Percentiles rank a stretch among this genome's conserved stretches.
phyloP scores from a whole-genome alignment of 2,888 invertebrate species.

The Latrodectus hesperus region DNA sequence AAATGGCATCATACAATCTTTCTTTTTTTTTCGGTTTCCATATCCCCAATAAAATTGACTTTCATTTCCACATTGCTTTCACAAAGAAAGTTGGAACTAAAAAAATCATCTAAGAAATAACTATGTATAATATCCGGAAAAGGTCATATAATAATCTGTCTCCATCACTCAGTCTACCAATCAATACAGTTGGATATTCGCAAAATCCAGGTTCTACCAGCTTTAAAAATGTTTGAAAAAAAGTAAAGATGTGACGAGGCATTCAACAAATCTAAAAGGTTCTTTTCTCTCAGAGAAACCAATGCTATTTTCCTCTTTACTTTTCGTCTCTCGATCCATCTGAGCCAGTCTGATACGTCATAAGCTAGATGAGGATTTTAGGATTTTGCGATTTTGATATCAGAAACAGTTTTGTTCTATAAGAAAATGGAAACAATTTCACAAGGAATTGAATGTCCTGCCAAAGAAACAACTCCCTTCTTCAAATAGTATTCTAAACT shows the following conservation, averaged over 20 bases:
- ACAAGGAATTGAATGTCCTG: slow-evolving; percentile 25
- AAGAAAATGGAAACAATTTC: slow-evolving; percentile 36
- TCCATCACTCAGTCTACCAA: not conserved
- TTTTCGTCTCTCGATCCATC: slow-evolving; percentile 22
- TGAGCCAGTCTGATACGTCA: slow-evolving; percentile 41
- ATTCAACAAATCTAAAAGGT: slow-evolving; percentile 29
- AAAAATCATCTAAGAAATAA: too few relatives aligned
- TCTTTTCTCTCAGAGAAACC: slow-evolving; percentile 15
- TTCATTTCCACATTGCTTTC: too few relatives aligned
- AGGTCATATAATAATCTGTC: not conserved
- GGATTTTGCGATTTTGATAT: slow-evolving; percentile 53
- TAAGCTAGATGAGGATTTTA: slow-evolving; percentile 57
- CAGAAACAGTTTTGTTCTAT: slow-evolving; percentile 14
- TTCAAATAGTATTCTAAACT: slow-evolving; percentile 2
- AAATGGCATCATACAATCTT: too few relatives aligned
- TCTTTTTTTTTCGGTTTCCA: too few relatives aligned
- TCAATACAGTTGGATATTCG: not conserved
- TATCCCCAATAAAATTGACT: too few relatives aligned
- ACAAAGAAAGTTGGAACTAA: too few relatives aligned
- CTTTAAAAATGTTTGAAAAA: not conserved
- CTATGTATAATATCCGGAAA: not conserved
- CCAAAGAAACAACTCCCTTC: slow-evolving; percentile 12
- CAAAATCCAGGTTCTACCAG: not conserved
- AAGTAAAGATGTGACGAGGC: slow-evolving; percentile 25
- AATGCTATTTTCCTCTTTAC: slow-evolving; percentile 30